Base-by-base conservation (phyloP, 2,888 invertebrate species). In the Mimachlamys varia region DNA sequence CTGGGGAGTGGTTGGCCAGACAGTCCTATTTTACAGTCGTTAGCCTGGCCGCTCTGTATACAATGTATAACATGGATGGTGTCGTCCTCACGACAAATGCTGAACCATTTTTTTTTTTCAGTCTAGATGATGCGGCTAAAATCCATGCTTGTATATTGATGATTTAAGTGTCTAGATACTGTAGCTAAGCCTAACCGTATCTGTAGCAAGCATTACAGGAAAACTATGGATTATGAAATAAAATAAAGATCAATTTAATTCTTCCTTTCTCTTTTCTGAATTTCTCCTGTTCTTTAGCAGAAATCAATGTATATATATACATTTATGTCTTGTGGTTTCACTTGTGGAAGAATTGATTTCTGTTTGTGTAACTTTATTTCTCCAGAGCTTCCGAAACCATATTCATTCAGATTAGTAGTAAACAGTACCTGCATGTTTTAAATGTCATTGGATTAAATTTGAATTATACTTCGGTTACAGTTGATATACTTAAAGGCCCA, bases 1-100 rank as follows among this genome's bases (percentile, higher is more conserved):
- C 58, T n/a, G 58, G 58, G n/a, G 58, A 58, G 27, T 12, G 76
- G 27, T 33, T 76, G 76, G 76, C 76, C 76, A 76, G 76, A 76
- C 76, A 76, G 33, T 12, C 27, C 76, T 76, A n/a, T 58, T 76
- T 33, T 76, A 33, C 76, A 76, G 76, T 76, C 27, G 7, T 76
- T 2, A 76, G 12, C 12, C 22, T 0, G 33, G 33, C 13, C 33
- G 27, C 33, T 15, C 33, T 76, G 76, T 33, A 27, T 76, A 76
- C 27, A 33, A 76, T 76, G 76, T 76, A 76, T 76, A 10, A 58
- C 7, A 22, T 58, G 19, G 7, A 19, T 0, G 13, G 7, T 22
- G 22, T 4, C 58, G 7, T 76, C 53, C 53, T 53, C 53, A 13
- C 33, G n/a, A 76, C 76, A 76, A 22, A 44, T 7, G 44, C 44